Conservation (phyloP, 92 coral and sea anemone genomes). For the Parazoanthus atlanticus region DNA sequence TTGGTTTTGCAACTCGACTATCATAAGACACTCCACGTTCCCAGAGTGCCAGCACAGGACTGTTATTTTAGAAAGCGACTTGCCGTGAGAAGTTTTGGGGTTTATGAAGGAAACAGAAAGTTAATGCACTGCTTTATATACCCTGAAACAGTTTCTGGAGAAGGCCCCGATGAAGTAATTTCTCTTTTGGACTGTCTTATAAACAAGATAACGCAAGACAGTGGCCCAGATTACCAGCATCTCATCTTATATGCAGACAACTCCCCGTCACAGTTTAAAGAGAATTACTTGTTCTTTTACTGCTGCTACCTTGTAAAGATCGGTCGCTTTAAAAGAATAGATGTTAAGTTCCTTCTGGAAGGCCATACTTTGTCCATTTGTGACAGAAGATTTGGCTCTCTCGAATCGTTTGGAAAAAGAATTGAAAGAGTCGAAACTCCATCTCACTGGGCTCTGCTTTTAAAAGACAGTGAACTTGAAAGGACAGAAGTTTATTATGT, state of each 20-base stretch:
- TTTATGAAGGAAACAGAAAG: slow-evolving; percentile 8
- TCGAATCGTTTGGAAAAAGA: neutral
- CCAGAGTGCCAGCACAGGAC: neutral
- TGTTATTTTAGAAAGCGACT: neutral
- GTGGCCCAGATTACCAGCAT: neutral
- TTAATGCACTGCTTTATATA: slow-evolving; percentile 5
- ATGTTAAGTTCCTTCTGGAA: slow-evolving; percentile 45
- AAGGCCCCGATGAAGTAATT: neutral
- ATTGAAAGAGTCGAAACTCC: neutral
- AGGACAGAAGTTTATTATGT: neutral
- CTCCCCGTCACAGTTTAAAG: neutral
- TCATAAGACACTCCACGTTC: neutral
- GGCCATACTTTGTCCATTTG: slow-evolving; percentile 52
- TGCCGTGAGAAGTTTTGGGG: neutral
- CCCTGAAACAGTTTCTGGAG: slow-evolving; percentile 4
- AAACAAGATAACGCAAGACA: neutral
- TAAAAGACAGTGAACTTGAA: neutral
- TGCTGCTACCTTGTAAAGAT: neutral
- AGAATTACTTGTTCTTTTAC: slow-evolving; percentile 1
- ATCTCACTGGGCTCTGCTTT: slow-evolving; percentile 3
- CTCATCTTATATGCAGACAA: neutral
- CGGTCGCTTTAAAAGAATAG: slow-evolving; percentile 18
- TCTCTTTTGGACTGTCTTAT: slow-evolving; percentile 3
- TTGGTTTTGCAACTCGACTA: neutral
- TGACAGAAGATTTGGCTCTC: slow-evolving; percentile 36